These are phyloP conservation scores for Lipotes vexillifer DNA, from an alignment of 2,113 vertebrate species.

Conservation along the genomic window DNA sequence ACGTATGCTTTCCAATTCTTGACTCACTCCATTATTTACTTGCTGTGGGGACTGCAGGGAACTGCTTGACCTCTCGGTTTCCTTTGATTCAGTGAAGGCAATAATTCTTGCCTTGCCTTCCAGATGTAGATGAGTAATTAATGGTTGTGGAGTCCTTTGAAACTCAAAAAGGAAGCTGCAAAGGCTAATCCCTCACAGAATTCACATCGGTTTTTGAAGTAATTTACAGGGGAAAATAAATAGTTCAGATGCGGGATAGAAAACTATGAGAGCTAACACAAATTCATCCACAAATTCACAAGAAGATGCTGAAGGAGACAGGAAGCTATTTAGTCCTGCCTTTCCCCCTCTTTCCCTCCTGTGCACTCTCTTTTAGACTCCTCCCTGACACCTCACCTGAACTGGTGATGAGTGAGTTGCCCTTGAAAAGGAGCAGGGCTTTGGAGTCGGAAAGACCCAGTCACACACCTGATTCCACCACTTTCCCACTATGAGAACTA, in stretches of 20 bases:
- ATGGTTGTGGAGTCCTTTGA: background rate
- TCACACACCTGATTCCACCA: background rate
- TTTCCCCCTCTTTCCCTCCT: background rate
- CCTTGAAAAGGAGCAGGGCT: background rate
- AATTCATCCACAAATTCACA: background rate
- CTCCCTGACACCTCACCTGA: background rate
- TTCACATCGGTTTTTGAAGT: conserved; percentile 23
- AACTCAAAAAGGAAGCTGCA: background rate
- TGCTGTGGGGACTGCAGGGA: background rate
- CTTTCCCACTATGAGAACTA: background rate
- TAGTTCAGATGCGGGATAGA: background rate
- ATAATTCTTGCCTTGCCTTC: conserved; percentile 21
- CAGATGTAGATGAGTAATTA: conserved; percentile 46
- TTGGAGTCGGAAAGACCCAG: background rate
- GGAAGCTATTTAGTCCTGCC: background rate
- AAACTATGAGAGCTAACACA: background rate
- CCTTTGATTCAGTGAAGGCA: conserved; percentile 23
- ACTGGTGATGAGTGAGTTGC: background rate
- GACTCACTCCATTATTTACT: conserved; percentile 28
- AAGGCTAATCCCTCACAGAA: background rate
- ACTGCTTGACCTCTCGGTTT: conserved; percentile 18
- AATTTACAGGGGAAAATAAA: conserved; percentile 15
- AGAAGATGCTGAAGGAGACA: background rate
- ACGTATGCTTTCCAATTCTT: conserved; percentile 20
- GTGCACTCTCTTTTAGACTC: background rate